These are phyloP conservation scores for Philopotamus ludificatus DNA, from an alignment of 1,140 invertebrate genomes.

Conservation along the genomic window DNA sequence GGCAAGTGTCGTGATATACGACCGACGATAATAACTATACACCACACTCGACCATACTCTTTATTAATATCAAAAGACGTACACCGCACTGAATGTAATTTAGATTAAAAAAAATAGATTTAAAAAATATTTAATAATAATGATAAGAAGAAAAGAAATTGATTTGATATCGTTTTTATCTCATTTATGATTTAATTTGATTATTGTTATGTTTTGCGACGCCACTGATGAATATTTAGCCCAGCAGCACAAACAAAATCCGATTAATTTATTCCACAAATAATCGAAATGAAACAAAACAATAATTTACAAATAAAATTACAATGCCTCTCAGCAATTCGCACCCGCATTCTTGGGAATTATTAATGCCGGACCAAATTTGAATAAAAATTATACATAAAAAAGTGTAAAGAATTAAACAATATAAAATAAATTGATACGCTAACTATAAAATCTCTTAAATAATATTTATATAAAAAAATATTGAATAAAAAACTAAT, in stretches of 20 bases:
- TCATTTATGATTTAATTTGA: no score
- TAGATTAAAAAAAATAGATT: no score
- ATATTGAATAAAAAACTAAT: no score
- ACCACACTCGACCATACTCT: not conserved
- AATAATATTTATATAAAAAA: no score
- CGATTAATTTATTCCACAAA: constrained; percentile 37
- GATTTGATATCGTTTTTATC: not conserved
- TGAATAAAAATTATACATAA: no score
- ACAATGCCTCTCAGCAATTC: constrained; percentile 36
- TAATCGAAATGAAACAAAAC: constrained; percentile 33
- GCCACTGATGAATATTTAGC: constrained; percentile 5
- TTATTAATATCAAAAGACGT: not conserved
- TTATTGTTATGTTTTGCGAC: no score
- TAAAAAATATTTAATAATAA: no score
- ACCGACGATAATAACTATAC: constrained; percentile 19
- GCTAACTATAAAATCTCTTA: no score
- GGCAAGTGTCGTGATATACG: constrained; percentile 39
- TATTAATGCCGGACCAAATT: not conserved
- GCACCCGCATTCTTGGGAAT: constrained; percentile 32
- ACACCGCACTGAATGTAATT: not conserved
- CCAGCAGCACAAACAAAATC: constrained; percentile 22
- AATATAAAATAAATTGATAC: no score
- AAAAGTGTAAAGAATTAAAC: no score
- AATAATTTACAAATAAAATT: constrained; percentile 35
- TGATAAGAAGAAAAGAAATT: constrained; percentile 4